Conservation (phyloP, 2,113 vertebrate species). For the Cervus canadensis region DNA sequence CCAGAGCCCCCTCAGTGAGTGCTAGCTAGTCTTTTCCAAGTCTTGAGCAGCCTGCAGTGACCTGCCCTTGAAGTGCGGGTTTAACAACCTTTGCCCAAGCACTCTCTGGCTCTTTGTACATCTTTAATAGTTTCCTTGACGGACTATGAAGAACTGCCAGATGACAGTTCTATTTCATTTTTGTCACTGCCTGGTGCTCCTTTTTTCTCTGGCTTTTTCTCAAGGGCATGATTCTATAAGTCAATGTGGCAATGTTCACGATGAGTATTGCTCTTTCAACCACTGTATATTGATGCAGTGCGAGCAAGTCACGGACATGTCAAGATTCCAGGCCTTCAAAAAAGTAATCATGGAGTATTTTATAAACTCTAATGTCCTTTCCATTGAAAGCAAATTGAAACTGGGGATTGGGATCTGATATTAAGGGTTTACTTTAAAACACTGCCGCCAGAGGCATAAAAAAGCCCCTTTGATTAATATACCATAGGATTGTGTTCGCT, state of each 20-base stretch:
- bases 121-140: conserved; percentile 83
- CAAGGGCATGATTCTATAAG: conserved; percentile 84
- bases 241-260: conserved; percentile 76
- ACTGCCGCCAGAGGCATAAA: conserved; percentile 69
- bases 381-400: conserved; percentile 69
- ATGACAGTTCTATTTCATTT: conserved; percentile 87
- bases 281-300: conserved; percentile 64
- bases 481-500: conserved; percentile 39
- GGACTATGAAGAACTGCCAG: conserved; percentile 84
- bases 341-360: conserved; percentile 71
- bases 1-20: conserved; percentile 14
- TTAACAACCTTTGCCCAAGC: conserved; percentile 83
- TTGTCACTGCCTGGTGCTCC: conserved; percentile 79
- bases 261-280: conserved; percentile 78
- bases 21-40: conserved; percentile 71
- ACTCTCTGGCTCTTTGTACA: conserved; percentile 80
- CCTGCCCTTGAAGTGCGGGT: conserved; percentile 81
- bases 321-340: conserved; percentile 70
- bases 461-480: conserved; percentile 71
- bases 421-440: conserved; percentile 71
- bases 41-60: conserved; percentile 70
- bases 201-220: conserved; percentile 80
- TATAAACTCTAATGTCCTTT: conserved; percentile 66
- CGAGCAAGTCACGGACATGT: conserved; percentile 51
- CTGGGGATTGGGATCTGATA: conserved; percentile 50